A percentile compares a stretch with the other conserved stretches of the same genome.
phyloP scores from a whole-genome alignment of 2,113 vertebrate species.

The Platichthys flesus region DNA sequence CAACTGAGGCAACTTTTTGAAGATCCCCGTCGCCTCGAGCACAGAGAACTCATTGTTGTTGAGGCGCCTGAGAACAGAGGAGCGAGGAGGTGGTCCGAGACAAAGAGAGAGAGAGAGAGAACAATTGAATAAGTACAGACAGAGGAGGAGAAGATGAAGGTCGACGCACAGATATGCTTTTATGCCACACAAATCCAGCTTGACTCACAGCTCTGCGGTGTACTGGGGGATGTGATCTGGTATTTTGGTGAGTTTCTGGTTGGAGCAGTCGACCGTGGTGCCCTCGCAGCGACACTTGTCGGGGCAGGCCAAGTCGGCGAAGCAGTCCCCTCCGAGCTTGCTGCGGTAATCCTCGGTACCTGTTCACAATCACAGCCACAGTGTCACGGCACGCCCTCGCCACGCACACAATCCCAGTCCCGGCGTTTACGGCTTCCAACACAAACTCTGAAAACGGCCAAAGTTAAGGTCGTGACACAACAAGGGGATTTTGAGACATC shows the following conservation, averaged over 20 bases:
- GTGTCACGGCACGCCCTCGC: constrained; percentile 20
- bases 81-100: constrained; percentile 42
- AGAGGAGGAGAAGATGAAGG: constrained; percentile 15
- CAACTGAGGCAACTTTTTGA: constrained; percentile 96
- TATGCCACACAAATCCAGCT: constrained; percentile 2
- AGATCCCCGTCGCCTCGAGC: constrained; percentile 96
- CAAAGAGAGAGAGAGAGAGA: constrained; percentile 14
- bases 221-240: constrained; percentile 98
- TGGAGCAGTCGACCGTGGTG: constrained; percentile 97
- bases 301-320: constrained; percentile 95
- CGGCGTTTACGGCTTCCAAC: constrained; percentile 4
- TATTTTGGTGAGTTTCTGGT: constrained; percentile 95
- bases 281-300: constrained; percentile 98
- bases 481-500: constrained; percentile 24
- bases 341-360: constrained; percentile 98
- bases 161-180: constrained; percentile 5
- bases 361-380: constrained; percentile 69
- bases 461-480: constrained; percentile 11
- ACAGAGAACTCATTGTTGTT: constrained; percentile 99
- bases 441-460: background rate
- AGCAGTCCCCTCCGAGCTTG: constrained; percentile 97
- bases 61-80: constrained; percentile 84
- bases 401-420: constrained; percentile 9
- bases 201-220: constrained; percentile 95
- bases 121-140: constrained; percentile 9